Percentiles rank a stretch among this genome's conserved stretches.
Conservation (phyloP, 2,113 vertebrate species). For the Piaya cayana region DNA sequence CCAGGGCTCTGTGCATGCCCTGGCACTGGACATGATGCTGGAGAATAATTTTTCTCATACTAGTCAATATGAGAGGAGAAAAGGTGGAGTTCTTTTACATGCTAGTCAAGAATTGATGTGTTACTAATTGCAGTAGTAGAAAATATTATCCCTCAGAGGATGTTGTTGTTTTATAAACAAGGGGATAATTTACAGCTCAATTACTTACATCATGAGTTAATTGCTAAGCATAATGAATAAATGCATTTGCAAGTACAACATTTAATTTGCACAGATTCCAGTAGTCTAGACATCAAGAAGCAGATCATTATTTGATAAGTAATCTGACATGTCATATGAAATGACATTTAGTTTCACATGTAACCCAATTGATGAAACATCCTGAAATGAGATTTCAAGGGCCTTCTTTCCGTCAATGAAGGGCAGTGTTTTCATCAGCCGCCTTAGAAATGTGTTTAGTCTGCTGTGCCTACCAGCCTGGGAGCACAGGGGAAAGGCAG, state of each 20-base stretch:
- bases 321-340: not conserved
- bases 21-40: not conserved
- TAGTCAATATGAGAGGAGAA: not conserved
- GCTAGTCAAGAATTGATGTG: slow-evolving; percentile 9
- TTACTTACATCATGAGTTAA: slow-evolving; percentile 39
- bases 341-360: slow-evolving; percentile 21
- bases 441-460: not conserved
- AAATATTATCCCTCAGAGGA: slow-evolving; percentile 26
- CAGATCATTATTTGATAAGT: slow-evolving; percentile 35
- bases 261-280: slow-evolving; percentile 29
- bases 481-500: not conserved
- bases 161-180: slow-evolving; percentile 53
- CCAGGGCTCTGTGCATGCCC: not conserved
- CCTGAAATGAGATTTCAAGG: slow-evolving; percentile 13
- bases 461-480: not conserved
- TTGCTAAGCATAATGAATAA: slow-evolving; percentile 26
- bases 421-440: not conserved
- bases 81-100: not conserved
- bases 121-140: slow-evolving; percentile 34
- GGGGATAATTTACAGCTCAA: slow-evolving; percentile 33
- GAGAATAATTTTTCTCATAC: not conserved
- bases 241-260: slow-evolving; percentile 19
- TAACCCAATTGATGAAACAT: not conserved
- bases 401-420: not conserved
- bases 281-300: not conserved